phyloP scores from a whole-genome alignment of 1,140 invertebrate genomes.

The Doryteuthis pealeii region DNA sequence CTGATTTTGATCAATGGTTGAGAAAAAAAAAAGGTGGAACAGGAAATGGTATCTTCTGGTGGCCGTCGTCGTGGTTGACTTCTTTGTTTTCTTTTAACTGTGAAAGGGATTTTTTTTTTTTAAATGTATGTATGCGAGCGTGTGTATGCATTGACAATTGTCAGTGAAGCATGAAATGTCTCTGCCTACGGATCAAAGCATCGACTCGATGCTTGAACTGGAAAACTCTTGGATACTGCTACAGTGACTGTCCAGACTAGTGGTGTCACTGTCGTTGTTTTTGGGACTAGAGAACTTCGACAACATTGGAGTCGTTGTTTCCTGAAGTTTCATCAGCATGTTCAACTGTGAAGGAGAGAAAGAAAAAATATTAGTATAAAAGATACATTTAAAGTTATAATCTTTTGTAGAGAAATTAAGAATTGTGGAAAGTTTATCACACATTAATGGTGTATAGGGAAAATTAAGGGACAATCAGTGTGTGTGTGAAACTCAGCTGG shows the following conservation, averaged over 20 bases:
- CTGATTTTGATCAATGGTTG: no score
- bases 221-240: slow-evolving; percentile 58
- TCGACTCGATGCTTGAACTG: slow-evolving; percentile 39
- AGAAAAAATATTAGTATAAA: neutral
- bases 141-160: neutral
- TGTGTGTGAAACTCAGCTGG: no score
- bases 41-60: no score
- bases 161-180: no score
- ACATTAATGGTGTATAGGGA: no score
- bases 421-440: neutral
- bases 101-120: no score
- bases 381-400: slow-evolving; percentile 14
- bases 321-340: slow-evolving; percentile 92
- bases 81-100: no score
- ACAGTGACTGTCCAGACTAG: slow-evolving; percentile 68
- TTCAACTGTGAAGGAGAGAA: slow-evolving; percentile 71
- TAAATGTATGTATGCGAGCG: neutral
- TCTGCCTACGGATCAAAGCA: slow-evolving; percentile 22
- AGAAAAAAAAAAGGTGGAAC: no score
- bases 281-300: slow-evolving; percentile 62
- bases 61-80: no score
- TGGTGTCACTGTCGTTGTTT: slow-evolving; percentile 74
- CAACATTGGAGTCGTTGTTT: slow-evolving; percentile 74
- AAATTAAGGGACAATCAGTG: no score
- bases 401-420: neutral